These are phyloP conservation scores for Caenorhabditis doughertyi DNA, from an alignment of 2,888 invertebrate species.

Conservation along the genomic window DNA sequence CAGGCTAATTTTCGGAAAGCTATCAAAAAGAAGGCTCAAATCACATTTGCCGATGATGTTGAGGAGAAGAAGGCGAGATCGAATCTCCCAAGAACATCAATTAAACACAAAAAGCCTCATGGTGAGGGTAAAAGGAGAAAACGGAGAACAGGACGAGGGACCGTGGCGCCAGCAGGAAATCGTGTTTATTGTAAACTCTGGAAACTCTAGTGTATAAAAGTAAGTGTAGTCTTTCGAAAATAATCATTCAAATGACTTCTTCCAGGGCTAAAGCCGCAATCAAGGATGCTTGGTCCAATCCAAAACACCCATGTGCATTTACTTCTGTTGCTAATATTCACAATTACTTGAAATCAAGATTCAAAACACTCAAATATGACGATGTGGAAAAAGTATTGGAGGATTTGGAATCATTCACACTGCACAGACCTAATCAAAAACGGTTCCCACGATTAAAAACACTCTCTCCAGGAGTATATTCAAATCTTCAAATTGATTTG, in stretches of 20 bases:
- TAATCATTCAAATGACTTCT: neutral
- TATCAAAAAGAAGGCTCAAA: no score
- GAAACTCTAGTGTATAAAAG: conserved; percentile 9
- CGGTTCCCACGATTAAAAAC: neutral
- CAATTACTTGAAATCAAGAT: no score
- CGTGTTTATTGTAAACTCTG: conserved; percentile 11
- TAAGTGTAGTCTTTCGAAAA: neutral
- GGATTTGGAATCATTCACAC: conserved; percentile 1
- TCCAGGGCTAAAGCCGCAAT: conserved; percentile 4
- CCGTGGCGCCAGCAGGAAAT: neutral
- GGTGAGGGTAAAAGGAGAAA: neutral
- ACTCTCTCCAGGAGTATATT: neutral
- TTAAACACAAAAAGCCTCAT: neutral
- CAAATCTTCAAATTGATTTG: neutral
- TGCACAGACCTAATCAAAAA: neutral
- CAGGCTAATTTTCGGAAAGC: neutral
- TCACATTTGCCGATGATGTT: neutral
- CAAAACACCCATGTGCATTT: no score
- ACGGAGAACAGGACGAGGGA: neutral
- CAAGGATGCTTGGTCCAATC: no score
- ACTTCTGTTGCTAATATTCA: no score
- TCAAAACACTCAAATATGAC: no score
- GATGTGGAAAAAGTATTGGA: no score
- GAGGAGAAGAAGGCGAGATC: neutral
- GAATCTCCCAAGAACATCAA: no score